Conservation (phyloP, 2,888 invertebrate species). For the Aphrophora alni region DNA sequence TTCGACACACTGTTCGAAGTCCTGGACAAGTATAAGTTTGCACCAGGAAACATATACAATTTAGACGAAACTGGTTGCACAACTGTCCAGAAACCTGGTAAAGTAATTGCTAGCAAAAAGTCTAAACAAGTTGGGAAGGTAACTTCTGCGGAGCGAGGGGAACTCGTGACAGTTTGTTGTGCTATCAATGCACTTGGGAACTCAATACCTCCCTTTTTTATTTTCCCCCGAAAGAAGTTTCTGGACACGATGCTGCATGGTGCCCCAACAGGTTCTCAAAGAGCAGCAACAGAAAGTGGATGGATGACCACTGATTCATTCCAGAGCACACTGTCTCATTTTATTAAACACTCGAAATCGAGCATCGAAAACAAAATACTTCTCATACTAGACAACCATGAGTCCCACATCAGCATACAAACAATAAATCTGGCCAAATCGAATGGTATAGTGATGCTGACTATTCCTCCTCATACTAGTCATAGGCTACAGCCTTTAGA, state of each 20-base stretch:
- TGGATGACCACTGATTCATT: conserved; percentile 54
- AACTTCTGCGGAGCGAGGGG: conserved; percentile 56
- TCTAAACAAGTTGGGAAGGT: conserved; percentile 56
- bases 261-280: conserved; percentile 54
- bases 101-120: conserved; percentile 54
- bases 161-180: conserved; percentile 53
- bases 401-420: conserved; percentile 51
- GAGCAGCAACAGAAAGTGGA: conserved; percentile 51
- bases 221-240: conserved; percentile 54
- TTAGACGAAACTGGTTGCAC: conserved; percentile 56
- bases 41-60: conserved; percentile 53
- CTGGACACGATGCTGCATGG: conserved; percentile 53
- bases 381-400: conserved; percentile 54
- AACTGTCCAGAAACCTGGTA: conserved; percentile 56
- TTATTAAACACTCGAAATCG: conserved; percentile 51
- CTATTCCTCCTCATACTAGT: conserved; percentile 56
- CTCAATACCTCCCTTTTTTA: conserved; percentile 56
- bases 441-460: conserved; percentile 56
- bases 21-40: conserved; percentile 25
- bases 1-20: conserved; percentile 37
- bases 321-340: conserved; percentile 51
- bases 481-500: conserved; percentile 56
- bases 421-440: conserved; percentile 53
- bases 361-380: conserved; percentile 50
- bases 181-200: conserved; percentile 55